Base-by-base conservation (phyloP, 2,888 invertebrate genomes). In the Gnatocerus cornutus region DNA sequence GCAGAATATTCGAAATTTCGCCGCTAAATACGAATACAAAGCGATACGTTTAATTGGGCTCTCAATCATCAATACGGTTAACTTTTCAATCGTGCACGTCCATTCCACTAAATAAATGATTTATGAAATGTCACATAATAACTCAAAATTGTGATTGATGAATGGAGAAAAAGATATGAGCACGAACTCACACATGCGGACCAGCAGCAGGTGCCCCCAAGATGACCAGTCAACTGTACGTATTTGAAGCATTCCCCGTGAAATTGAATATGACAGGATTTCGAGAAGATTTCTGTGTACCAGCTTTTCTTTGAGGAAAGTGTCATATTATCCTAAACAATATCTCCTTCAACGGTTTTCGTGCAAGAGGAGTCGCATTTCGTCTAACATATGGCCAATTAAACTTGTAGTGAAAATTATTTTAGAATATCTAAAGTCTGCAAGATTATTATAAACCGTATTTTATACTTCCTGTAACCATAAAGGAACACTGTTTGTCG, bases 81-180 rank as follows among this genome's bases (percentile, higher is more conserved):
- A 55, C 62, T 62, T 67, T 70, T 62, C 70, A 70, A 70, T 70
- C 61, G 53, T 21, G n/a, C n/a, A 39, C 43, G 55, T 50, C 58
- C 53, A 50, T 53, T 59, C 37, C 66, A 61, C 48, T 66, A 67
- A 48, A 69, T 55, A 61, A 67, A 61, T 70, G 66, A 70, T 70
- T 70, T 70, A 70, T 67, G 65, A 55, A 69, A 61, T 56, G 66
- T 61, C 61, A 41, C 55, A 55, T 59, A 59, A 59, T 64, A 53
- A 29, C 46, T 46, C 52, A 33, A 48, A 50, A 63, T 62, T 62
- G 55, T 70, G 70, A 70, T 70, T 70, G 70, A 70, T 70, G 62
- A 62, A 62, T 30, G 39, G 10, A 43, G 27, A 56, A 37, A 56
- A 56, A 65, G 56, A 65, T 46, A 59, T 21, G 55, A 33, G 55